Conservation (phyloP, 2,888 invertebrate genomes). For the Pyrrhosoma nymphula region DNA sequence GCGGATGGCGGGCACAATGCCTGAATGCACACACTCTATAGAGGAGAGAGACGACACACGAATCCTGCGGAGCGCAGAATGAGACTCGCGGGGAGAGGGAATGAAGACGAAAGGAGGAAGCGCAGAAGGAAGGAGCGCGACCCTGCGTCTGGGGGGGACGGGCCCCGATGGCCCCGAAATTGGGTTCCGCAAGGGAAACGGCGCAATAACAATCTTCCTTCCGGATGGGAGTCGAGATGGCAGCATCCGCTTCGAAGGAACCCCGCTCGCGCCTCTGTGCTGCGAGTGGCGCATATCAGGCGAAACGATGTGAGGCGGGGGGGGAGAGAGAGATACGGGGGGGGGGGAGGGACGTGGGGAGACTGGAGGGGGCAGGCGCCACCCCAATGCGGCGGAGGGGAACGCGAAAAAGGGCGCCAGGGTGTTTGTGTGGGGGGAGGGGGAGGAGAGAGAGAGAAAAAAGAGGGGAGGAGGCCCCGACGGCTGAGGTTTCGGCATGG, state of each 20-base stretch:
- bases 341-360: background rate
- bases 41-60: too few relatives aligned
- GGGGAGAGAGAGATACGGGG: background rate
- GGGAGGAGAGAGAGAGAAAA: constrained; percentile 71
- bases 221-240: background rate
- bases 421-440: constrained; percentile 68
- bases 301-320: constrained; percentile 34
- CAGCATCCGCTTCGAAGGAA: constrained; percentile 42
- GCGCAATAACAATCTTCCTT: constrained; percentile 44
- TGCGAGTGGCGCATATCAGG: constrained; percentile 64
- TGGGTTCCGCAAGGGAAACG: background rate
- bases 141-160: background rate
- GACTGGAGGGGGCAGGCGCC: background rate
- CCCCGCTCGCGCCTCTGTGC: background rate
- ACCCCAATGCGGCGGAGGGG: constrained; percentile 1
- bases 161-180: background rate
- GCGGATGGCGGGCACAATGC: too few relatives aligned
- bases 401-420: background rate
- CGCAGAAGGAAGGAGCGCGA: background rate
- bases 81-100: background rate
- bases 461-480: constrained; percentile 72
- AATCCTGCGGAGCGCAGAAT: background rate
- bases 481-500: constrained; percentile 70
- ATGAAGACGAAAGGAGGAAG: background rate
- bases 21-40: too few relatives aligned